These are phyloP conservation scores for Pemphigus obesinymphae DNA, from an alignment of 1,140 invertebrate genomes.

Conservation along the genomic window DNA sequence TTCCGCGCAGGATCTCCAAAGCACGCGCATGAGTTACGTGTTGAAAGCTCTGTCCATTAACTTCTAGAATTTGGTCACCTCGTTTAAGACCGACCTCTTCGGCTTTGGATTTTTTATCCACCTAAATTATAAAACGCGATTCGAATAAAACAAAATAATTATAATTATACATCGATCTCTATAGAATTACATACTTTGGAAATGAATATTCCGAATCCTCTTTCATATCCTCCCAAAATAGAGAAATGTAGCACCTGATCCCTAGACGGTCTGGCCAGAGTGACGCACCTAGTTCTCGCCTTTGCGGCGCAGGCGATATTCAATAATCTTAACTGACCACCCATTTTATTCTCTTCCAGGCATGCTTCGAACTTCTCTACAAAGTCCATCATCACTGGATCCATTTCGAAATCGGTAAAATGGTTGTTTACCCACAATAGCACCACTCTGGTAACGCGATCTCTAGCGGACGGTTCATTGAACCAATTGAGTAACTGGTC, in stretches of 20 bases:
- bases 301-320: slow-evolving; percentile 97
- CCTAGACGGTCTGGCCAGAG: slow-evolving; percentile 80
- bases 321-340: slow-evolving; percentile 70
- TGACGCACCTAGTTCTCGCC: slow-evolving; percentile 84
- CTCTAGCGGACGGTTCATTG: slow-evolving; percentile 70
- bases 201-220: slow-evolving; percentile 89
- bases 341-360: slow-evolving; percentile 79
- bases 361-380: slow-evolving; percentile 86
- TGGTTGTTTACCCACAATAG: slow-evolving; percentile 98
- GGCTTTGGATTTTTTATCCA: slow-evolving; percentile 87
- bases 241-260: slow-evolving; percentile 91
- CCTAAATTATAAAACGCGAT: slow-evolving; percentile 48
- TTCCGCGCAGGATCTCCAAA: slow-evolving; percentile 84
- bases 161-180: not conserved
- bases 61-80: slow-evolving; percentile 95
- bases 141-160: not conserved
- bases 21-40: slow-evolving; percentile 85
- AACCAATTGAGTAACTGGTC: slow-evolving; percentile 88
- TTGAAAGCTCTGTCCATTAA: slow-evolving; percentile 94
- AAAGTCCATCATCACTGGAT: slow-evolving; percentile 94
- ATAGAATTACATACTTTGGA: slow-evolving; percentile 61
- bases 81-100: slow-evolving; percentile 94
- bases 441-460: slow-evolving; percentile 90
- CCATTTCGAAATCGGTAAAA: slow-evolving; percentile 97
- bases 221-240: slow-evolving; percentile 88